Evolutionary conservation across 1,140 invertebrate genomes (phyloP), one percentile per base, ranked within the genome.

Genomic region (Aphidius ervi): DNA sequence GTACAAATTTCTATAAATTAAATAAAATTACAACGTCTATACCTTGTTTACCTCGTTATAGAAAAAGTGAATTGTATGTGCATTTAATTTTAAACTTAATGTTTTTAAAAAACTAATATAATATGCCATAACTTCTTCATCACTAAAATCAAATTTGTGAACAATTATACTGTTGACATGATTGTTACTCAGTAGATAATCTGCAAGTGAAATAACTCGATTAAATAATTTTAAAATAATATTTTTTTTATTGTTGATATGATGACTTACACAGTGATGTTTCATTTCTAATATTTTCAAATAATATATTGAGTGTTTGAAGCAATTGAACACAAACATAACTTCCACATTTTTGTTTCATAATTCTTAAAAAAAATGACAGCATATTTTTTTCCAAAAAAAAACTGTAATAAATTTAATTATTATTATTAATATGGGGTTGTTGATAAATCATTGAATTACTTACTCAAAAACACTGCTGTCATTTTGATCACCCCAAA

Each of bases 401-500:
- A 77, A 98, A 98, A 74, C 95, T 98, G 78, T 20, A 86, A 88
- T 56, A n/a, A 3, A 39, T 42, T 20, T 37, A 10, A 31, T 16
- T 42, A 45, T 40, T n/a, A 40, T 37, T 37, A 43, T 9, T n/a
- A 40, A 6, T 9, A 37, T 42, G 40, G 39, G n/a, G 39, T 16
- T 16, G 16, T 16, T 16, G 16, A 31, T 31, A 1, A 43, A 5
- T 42, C 4, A 41, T 23, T 20, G 10, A 53, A 59, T 5, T 65
- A 86, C 91, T 88, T 85, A 99, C 97, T 99, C 97, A 84, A 99
- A 99, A 41, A 99, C 96, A 63, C 94, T 92, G 64, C 94, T 95
- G 78, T 99, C 98, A 88, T 99, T 99, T 82, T 99, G 97, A 82
- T 99, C 98, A 39, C 98, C 97, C 97, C 98, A 99, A 74, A 99